Base-by-base conservation (phyloP, 2,888 invertebrate genomes). In the Sceliomorpha sp. region DNA sequence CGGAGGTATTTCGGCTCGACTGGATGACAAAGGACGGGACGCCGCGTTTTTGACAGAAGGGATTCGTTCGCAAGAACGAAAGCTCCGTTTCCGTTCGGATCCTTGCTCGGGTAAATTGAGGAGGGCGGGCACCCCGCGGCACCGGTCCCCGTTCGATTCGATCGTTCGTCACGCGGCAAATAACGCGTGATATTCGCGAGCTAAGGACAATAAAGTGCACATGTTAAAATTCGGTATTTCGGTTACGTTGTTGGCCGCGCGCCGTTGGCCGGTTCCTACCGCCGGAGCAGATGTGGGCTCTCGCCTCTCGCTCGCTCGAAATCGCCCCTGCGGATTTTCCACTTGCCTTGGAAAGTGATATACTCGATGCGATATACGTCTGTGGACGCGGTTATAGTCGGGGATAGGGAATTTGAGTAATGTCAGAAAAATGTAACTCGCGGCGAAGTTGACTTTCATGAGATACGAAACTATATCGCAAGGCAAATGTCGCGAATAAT, bases 181-280 rank as follows among this genome's bases (percentile, higher is more conserved):
- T 82, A 83, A 83, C 76, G 77, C 83, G 79, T 80, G 78, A 77
- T 80, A 81, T 82, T 83, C 74, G 67, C 70, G 67, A 60, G 59
- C 77, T 74, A 76, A 81, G 77, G 78, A 80, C 82, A 80, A 81
- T 82, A 80, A 79, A 81, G 68, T 73, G 75, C 81, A 81, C 78
- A 79, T 78, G 82, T 79, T 79, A 77, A 82, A 74, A 78, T 77
- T 72, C 73, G 71, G 29, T 42, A 24, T 39, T 77, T 72, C 73
- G 71, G 29, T 42, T 14, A 32, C 24, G 47, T 12, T 13, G 29
- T 32, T 12, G n/a, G n/a, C n/a, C n/a, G n/a, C 12, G 32, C 20
- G 17, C 44, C 39, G 39, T 42, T 56, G 58, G 47, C 51, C 40
- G 44, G 20, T 56, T 24, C n/a, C 14, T 26, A 6, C 42, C 17